A percentile compares a stretch with the other conserved stretches of the same genome.
These are phyloP conservation scores for Agapornis canus DNA, from an alignment of 2,797 vertebrate genomes.

Conservation along the genomic window DNA sequence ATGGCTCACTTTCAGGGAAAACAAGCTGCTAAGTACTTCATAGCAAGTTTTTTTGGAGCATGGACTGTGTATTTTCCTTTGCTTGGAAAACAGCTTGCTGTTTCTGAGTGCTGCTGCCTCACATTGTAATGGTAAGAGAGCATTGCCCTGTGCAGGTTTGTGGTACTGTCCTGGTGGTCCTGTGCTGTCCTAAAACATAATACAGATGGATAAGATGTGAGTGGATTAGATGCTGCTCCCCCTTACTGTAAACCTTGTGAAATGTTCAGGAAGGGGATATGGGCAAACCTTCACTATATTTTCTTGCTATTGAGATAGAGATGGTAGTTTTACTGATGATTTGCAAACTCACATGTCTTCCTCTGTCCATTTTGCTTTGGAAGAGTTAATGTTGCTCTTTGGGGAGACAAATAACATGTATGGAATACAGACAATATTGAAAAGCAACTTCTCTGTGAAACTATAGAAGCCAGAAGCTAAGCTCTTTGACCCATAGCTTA, in stretches of 20 bases:
- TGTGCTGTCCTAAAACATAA: background rate
- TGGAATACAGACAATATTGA: background rate
- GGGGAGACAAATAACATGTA: background rate
- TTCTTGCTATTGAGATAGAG: background rate
- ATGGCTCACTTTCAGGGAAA: background rate
- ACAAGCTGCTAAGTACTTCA: background rate
- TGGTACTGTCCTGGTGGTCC: background rate
- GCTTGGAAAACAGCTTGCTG: background rate
- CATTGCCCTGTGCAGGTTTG: background rate
- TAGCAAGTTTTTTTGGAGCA: background rate
- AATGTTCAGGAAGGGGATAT: background rate
- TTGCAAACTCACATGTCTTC: background rate
- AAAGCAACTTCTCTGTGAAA: background rate
- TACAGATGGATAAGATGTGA: background rate
- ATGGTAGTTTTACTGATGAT: background rate
- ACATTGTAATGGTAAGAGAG: background rate
- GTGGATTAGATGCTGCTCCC: background rate
- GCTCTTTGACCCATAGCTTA: slow-evolving; percentile 33
- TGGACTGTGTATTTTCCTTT: background rate
- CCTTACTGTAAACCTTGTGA: background rate
- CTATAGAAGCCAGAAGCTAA: background rate
- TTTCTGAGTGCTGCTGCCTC: background rate
- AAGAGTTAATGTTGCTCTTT: background rate
- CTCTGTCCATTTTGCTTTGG: background rate
- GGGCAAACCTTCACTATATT: background rate